Base-by-base conservation (phyloP, 2,113 vertebrate species). In the Aramus guarauna region DNA sequence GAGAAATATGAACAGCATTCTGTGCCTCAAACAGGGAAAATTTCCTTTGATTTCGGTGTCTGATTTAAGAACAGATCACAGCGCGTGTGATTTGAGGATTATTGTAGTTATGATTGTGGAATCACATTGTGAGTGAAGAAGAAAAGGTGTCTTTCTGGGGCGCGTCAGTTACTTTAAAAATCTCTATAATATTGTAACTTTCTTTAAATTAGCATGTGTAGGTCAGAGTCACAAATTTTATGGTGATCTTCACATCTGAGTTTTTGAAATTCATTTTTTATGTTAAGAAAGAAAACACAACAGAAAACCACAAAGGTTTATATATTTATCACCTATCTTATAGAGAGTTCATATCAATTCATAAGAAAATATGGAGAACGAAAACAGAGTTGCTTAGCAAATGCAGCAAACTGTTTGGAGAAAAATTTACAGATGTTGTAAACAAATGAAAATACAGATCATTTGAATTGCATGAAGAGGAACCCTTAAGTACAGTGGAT, bases 381-480 rank as follows among this genome's bases (percentile, higher is more conserved):
- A 73, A 67, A 69, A 67, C 5, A 66, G 43, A 67, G 23, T 58
- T 58, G 6, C 58, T 84, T 86, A 66, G 60, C 18, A 58, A 95
- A 92, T n/a, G 15, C 90, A 94, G 64, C 50, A 62, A 79, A 90
- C 63, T 60, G 2, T 29, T 71, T 32, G 21, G 30, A 66, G 59
- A 71, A 95, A 92, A 94, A 90, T 13, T 39, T 39, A 72, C 18
- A 88, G 68, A 88, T 27, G 2, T 76, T 77, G 37, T 50, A 90
- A 96, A 66, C 50, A 93, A 76, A 60, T 36, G 30, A 88, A 87
- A 97, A 93, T 92, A 85, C 32, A 47, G 12, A 37, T 52, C 19
- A 60, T 88, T 93, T 76, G 43, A 91, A 88, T 72, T 79, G 72
- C 81, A 74, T 78, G 59, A 76, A 56, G 84, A 91, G 37, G 74